Conservation (phyloP, 2,113 vertebrate species). For the Strix aluco region DNA sequence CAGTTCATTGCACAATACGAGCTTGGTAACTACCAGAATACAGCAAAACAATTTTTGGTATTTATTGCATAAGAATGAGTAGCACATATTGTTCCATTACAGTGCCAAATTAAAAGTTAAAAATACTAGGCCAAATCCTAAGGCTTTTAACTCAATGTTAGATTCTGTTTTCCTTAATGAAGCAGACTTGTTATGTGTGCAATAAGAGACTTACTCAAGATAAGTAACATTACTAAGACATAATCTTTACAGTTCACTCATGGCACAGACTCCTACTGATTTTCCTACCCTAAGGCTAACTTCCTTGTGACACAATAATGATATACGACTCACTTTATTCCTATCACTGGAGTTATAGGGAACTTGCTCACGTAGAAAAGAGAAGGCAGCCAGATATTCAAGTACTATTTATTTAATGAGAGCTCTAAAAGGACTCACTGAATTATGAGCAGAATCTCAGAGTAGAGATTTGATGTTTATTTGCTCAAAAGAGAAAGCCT, state of each 20-base stretch:
- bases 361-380: background rate
- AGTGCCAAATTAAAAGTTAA: constrained; percentile 21
- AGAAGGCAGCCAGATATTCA: background rate
- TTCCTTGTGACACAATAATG: background rate
- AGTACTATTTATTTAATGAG: background rate
- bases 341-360: background rate
- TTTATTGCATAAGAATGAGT: background rate
- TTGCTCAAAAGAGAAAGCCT: background rate
- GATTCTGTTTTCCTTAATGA: background rate
- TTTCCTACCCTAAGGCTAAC: background rate
- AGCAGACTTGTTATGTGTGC: background rate
- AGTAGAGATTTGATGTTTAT: background rate
- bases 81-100: constrained; percentile 17
- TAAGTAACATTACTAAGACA: background rate
- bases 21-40: constrained; percentile 7
- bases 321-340: background rate
- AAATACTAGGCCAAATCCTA: background rate
- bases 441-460: background rate
- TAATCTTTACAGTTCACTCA: background rate
- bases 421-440: background rate
- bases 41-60: constrained; percentile 21
- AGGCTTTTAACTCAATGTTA: background rate
- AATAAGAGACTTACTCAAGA: background rate
- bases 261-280: background rate
- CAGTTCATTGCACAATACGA: constrained; percentile 4